phyloP scores from a whole-genome alignment of 2,888 invertebrate genomes.

The Priocnemis perturbator region DNA sequence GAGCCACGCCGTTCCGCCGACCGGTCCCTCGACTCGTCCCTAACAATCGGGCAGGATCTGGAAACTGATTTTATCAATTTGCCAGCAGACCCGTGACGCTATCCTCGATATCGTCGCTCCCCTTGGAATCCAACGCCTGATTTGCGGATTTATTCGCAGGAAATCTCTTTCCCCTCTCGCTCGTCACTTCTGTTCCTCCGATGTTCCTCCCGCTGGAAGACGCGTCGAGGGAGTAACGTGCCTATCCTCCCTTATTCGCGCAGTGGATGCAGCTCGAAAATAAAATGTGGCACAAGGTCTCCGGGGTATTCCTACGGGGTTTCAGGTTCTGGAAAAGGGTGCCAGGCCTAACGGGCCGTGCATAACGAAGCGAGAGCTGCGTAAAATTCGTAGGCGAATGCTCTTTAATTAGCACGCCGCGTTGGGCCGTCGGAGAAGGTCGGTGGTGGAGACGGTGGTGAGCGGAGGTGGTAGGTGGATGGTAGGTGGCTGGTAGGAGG shows the following conservation, averaged over 20 bases:
- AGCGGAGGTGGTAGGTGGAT: slow-evolving; percentile 24
- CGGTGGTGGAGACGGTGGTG: slow-evolving; percentile 30
- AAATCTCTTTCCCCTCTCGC: slow-evolving; percentile 9
- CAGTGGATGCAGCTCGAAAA: slow-evolving; percentile 22
- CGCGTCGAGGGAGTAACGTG: background rate
- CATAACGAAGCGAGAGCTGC: slow-evolving; percentile 62
- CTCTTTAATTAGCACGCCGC: slow-evolving; percentile 70
- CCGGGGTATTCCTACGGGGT: slow-evolving; percentile 51
- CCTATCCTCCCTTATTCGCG: slow-evolving; percentile 3
- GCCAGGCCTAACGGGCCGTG: slow-evolving; percentile 57
- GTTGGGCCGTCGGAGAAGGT: slow-evolving; percentile 32
- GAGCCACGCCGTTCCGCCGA: too few species aligned
- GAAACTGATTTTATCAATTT: background rate
- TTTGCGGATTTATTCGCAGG: slow-evolving; percentile 17
- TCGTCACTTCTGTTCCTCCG: background rate
- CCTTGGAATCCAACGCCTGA: background rate
- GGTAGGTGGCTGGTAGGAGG: slow-evolving; percentile 19
- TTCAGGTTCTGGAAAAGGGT: slow-evolving; percentile 45
- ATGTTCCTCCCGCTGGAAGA: background rate
- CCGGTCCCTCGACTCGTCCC: slow-evolving; percentile 18
- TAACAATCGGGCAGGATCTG: too few species aligned
- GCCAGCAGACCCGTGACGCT: too few species aligned
- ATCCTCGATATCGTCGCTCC: background rate
- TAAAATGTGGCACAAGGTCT: slow-evolving; percentile 61
- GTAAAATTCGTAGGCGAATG: slow-evolving; percentile 65